These are phyloP conservation scores for Nomada goodeniana DNA, from an alignment of 2,888 invertebrate species.

Conservation along the genomic window DNA sequence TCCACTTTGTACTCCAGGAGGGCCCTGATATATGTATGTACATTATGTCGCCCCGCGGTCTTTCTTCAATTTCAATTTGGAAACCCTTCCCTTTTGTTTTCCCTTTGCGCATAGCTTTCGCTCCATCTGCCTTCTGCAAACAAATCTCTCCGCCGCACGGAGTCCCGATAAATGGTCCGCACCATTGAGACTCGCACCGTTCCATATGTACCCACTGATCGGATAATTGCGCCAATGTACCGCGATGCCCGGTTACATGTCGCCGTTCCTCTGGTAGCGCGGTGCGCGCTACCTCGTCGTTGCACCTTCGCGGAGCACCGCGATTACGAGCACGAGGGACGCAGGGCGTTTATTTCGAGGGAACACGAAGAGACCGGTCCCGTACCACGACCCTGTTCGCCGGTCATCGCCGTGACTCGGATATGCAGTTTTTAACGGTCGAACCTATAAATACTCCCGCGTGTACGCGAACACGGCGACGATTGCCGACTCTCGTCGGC, in stretches of 20 bases:
- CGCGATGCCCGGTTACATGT: too few relatives aligned
- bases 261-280: neutral
- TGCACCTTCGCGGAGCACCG: neutral
- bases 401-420: constrained; percentile 53
- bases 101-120: neutral
- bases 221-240: neutral
- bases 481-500: constrained; percentile 37
- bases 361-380: constrained; percentile 67
- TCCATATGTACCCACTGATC: neutral
- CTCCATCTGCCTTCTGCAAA: neutral
- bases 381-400: constrained; percentile 59
- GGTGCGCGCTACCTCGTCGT: neutral
- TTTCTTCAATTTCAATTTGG: neutral
- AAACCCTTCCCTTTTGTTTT: constrained; percentile 1
- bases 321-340: constrained; percentile 19
- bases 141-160: neutral
- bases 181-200: too few relatives aligned
- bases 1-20: constrained; percentile 12
- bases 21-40: constrained; percentile 23
- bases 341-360: constrained; percentile 68
- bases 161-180: neutral
- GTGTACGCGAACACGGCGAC: constrained; percentile 24
- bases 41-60: constrained; percentile 58
- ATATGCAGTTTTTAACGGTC: constrained; percentile 68
- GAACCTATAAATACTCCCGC: constrained; percentile 65